Evolutionary conservation across 2,797 vertebrate genomes (phyloP), one percentile per base, ranked within the genome.

Genomic region (Bradypodion pumilum): DNA sequence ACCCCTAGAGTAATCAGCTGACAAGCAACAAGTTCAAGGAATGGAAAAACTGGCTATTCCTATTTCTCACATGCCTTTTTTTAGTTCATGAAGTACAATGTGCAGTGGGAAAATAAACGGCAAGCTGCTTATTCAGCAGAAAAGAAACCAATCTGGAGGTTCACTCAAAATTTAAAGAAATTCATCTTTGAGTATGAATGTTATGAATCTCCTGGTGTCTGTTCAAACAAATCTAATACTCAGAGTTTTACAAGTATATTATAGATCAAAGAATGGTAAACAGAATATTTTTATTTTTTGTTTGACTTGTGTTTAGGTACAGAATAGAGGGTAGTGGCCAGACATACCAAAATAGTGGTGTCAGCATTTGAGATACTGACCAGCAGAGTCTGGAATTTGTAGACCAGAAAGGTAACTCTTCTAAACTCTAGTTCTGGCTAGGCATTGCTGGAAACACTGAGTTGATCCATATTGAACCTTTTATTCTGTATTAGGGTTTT

Each of bases 1-100:
- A 93, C 87, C 95, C 89, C 91, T 68, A 88, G 94, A 94, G 93
- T 82, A 91, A 93, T 93, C 90, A 92, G 46, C 89, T 90, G 91
- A 94, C 86, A 60, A 88, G 82, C 79, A 94, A 86, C 85, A 86
- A 94, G 91, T 89, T 92, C 80, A 92, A 92, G 88, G 87, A 92
- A 94, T 92, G 88, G 91, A 93, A 92, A 94, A 92, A 95, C 87
- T 76, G 83, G 89, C 82, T 84, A 90, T 81, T 95, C 91, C 85
- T 89, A 83, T 90, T 94, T 94, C 91, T 91, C 91, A 85, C 74
- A 91, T 80, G 56, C 89, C 88, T 92, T 92, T 89, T 85, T 93
- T 93, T 90, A 87, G 75, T 81, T 69, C 80, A 84, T 78, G 87
- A 86, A 88, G 84, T 73, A 92, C 59, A 87, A 85, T 73, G 66